These are phyloP conservation scores for Toxotes chatareus DNA, from an alignment of 2,113 vertebrate species.

Conservation along the genomic window DNA sequence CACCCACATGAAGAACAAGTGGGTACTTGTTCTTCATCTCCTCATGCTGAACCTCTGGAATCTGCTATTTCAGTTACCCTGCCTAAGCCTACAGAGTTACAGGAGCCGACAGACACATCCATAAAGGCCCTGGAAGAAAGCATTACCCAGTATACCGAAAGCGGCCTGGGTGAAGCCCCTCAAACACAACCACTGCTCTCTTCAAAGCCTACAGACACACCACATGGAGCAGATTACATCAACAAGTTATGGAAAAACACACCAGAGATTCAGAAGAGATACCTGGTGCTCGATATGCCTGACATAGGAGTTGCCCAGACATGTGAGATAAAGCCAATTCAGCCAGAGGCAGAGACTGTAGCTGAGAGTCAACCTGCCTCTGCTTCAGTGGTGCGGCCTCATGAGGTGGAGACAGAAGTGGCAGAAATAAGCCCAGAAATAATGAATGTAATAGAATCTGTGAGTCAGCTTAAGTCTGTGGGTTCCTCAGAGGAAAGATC, in stretches of 20 bases:
- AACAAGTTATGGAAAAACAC: constrained; percentile 30
- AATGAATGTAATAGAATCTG: neutral
- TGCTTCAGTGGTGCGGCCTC: neutral
- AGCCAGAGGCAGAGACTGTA: neutral
- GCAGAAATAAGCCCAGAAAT: constrained; percentile 10
- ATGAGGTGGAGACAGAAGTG: neutral
- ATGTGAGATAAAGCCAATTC: constrained; percentile 5
- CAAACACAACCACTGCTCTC: constrained; percentile 5
- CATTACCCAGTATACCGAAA: neutral
- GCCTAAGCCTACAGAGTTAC: neutral
- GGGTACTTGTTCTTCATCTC: neutral
- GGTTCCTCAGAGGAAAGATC: constrained; percentile 8
- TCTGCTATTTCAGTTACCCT: neutral
- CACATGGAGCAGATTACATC: constrained; percentile 34
- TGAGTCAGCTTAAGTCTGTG: neutral
- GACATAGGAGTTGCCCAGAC: neutral
- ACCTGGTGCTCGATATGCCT: constrained; percentile 67
- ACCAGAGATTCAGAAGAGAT: constrained; percentile 57
- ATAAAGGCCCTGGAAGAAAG: constrained; percentile 8
- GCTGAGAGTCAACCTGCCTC: constrained; percentile 2
- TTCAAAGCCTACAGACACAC: neutral
- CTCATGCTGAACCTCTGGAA: neutral
- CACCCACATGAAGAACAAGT: neutral
- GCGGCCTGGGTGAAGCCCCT: neutral
- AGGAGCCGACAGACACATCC: neutral